Percentiles rank a stretch among this genome's conserved stretches.
Conservation (phyloP, 1,140 invertebrate genomes). For the Paramacrobiotus metropolitanus region DNA sequence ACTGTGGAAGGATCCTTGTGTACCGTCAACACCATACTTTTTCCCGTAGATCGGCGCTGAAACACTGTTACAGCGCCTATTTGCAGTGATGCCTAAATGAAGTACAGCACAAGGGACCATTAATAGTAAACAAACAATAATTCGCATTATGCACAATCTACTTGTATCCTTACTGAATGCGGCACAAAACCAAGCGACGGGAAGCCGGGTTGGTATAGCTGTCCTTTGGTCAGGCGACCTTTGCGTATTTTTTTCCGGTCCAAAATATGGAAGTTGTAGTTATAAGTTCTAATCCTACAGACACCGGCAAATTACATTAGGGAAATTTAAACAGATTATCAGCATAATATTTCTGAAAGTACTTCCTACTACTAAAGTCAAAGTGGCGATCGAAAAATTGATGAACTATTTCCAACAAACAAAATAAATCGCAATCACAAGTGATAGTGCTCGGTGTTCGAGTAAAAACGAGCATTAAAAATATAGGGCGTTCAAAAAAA, state of each 20-base stretch:
- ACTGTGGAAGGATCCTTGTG: too few relatives aligned
- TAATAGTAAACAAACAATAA: slow-evolving; percentile 16
- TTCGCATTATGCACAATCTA: neutral
- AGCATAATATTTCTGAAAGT: too few relatives aligned
- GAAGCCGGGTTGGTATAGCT: slow-evolving; percentile 63
- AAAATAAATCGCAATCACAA: too few relatives aligned
- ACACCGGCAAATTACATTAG: too few relatives aligned
- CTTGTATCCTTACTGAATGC: slow-evolving; percentile 6
- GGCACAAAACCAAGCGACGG: slow-evolving; percentile 41
- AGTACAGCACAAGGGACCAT: slow-evolving; percentile 3
- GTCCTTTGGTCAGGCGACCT: too few relatives aligned
- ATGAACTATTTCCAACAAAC: too few relatives aligned
- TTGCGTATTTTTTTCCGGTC: slow-evolving; percentile 7
- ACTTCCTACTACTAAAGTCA: too few relatives aligned
- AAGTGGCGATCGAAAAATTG: too few relatives aligned
- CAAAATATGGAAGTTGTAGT: slow-evolving; percentile 8
- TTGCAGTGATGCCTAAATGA: slow-evolving; percentile 35
- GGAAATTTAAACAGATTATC: too few relatives aligned
- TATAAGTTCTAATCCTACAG: neutral
- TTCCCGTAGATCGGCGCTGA: slow-evolving; percentile 45
- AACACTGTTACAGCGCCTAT: slow-evolving; percentile 59
- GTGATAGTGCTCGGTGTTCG: too few relatives aligned
- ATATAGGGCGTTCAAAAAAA: too few relatives aligned
- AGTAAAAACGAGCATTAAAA: too few relatives aligned
- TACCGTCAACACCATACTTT: slow-evolving; percentile 56